Evolutionary conservation across 2,113 vertebrate genomes (phyloP), one percentile per base, ranked within the genome.

Genomic region (Anser brachyrhynchus): DNA sequence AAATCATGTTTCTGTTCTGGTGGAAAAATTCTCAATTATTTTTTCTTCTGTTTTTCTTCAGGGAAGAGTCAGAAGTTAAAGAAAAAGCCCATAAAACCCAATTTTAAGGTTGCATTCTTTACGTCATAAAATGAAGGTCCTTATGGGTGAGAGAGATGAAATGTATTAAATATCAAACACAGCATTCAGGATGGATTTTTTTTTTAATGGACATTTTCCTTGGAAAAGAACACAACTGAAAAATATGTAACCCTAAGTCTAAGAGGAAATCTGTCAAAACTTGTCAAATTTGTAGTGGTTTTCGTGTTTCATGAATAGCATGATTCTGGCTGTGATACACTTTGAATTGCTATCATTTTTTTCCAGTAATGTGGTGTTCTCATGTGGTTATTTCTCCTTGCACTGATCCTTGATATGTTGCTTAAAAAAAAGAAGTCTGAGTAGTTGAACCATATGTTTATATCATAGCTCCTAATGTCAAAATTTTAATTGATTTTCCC

Each of bases 401-500:
- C 4, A 0, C 64, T 77, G 87, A 75, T 90, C 84, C 69, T 93
- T 92, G 64, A 89, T 89, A 54, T 26, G 21, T 86, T 78, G 57
- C 17, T 67, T 97, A 49, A 87, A 92, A 87, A 87, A 67, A 71
- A 71, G 33, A 44, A 87, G 44, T 71, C 71, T 41, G n/a, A 94
- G 91, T 93, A 96, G 86, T 77, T 82, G 90, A 81, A 94, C 81
- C 73, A 44, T 95, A 91, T 96, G 88, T 94, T 96, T 97, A 88
- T 96, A 79, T 96, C 96, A 94, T 97, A 90, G 51, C 73, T 94
- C 89, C 87, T 93, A 82, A 94, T 97, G 96, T 97, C 77, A 96
- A 94, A 95, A 92, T 96, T 93, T 85, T 97, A 97, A 98, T 97
- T 97, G 97, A 97, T 97, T 97, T 96, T 97, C 97, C 90, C 90